Evolutionary conservation across 2,113 vertebrate genomes (phyloP).

Genomic region (Baryphthengus martii): DNA sequence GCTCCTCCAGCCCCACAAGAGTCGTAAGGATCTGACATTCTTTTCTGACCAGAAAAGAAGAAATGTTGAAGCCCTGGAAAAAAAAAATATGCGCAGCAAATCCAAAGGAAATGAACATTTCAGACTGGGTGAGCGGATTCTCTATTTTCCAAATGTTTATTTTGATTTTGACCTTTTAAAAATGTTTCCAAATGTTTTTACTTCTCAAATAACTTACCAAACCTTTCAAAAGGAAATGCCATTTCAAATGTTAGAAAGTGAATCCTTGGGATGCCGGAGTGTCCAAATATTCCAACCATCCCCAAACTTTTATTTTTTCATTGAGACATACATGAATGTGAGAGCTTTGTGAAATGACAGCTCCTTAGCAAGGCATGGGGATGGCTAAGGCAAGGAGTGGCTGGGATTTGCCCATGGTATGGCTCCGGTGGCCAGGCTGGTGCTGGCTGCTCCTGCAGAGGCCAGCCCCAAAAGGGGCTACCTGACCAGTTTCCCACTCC

Average conservation of each 20-base stretch:
- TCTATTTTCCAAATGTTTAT: slow-evolving; percentile 34
- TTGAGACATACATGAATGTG: rapidly evolving
- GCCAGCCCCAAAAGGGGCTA: background rate
- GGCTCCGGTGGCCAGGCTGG: background rate
- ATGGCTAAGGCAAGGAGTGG: background rate
- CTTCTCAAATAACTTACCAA: slow-evolving; percentile 7
- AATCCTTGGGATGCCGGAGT: background rate
- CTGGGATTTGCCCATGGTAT: background rate
- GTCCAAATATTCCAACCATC: background rate
- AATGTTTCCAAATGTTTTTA: slow-evolving; percentile 38
- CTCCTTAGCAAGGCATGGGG: rapidly evolving
- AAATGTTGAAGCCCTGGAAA: background rate
- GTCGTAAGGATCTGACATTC: slow-evolving; percentile 11
- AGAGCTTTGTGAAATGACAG: background rate
- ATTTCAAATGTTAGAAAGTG: slow-evolving; percentile 21
- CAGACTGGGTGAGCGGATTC: background rate
- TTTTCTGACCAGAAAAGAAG: slow-evolving; percentile 23
- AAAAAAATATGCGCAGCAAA: background rate
- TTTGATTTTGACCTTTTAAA: slow-evolving; percentile 56
- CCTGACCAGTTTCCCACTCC: background rate
- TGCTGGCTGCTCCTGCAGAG: background rate
- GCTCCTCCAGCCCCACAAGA: background rate
- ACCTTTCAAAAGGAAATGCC: slow-evolving; percentile 12
- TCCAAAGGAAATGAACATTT: slow-evolving; percentile 37
- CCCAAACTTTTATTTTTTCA: background rate